A percentile compares a stretch with the other conserved stretches of the same genome.
Evolutionary conservation across 2,888 invertebrate species (phyloP).

Genomic region (Xestia rhomboidea): DNA sequence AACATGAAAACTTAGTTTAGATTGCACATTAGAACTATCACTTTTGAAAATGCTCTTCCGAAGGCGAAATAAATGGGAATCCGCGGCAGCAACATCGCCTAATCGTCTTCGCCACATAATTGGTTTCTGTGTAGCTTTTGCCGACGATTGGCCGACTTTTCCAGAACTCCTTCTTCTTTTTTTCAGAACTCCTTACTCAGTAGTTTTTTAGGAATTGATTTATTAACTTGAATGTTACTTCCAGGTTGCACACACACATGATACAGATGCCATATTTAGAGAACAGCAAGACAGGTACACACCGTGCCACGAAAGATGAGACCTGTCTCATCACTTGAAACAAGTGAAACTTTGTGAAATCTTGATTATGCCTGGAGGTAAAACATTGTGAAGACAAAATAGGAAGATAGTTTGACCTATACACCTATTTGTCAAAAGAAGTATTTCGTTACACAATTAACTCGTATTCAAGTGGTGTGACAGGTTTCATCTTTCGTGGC

Average conservation of each 20-base stretch:
- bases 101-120: no score
- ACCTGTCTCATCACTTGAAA: no score
- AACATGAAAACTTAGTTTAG: neutral
- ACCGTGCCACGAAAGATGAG: no score
- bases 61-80: neutral
- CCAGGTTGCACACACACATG: conserved; percentile 86
- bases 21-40: neutral
- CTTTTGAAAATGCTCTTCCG: neutral
- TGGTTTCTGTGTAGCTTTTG: neutral
- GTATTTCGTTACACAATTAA: no score
- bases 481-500: no score
- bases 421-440: no score
- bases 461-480: no score
- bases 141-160: neutral
- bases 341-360: no score
- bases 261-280: conserved; percentile 86
- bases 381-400: no score
- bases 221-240: conserved; percentile 38
- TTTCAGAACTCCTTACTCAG: neutral
- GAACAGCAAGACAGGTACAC: conserved; percentile 90
- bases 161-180: no score
- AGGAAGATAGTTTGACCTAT: no score
- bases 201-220: neutral
- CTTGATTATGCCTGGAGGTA: no score
- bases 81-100: neutral